These are phyloP conservation scores for Deroptyus accipitrinus DNA, from an alignment of 2,113 vertebrate species.

Conservation along the genomic window DNA sequence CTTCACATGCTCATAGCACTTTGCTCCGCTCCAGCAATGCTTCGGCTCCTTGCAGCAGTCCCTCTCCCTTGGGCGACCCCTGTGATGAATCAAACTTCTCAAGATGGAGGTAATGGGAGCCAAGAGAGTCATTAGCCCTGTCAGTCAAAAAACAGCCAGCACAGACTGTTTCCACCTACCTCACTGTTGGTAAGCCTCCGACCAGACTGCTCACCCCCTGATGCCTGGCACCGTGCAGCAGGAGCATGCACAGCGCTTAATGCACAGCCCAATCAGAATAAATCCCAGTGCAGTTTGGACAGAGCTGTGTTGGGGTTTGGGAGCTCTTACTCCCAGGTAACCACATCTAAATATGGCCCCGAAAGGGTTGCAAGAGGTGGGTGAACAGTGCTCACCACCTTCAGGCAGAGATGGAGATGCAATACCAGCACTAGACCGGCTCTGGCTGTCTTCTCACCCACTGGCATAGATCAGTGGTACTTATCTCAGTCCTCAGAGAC, in stretches of 20 bases:
- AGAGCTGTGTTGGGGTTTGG: too few species aligned
- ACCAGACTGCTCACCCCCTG: neutral
- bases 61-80: neutral
- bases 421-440: fast-evolving
- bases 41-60: neutral
- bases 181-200: neutral
- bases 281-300: neutral
- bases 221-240: neutral
- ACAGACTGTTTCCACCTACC: neutral
- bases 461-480: neutral
- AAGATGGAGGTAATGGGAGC: neutral
- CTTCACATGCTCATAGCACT: neutral
- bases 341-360: neutral
- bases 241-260: fast-evolving
- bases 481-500: fast-evolving
- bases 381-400: neutral
- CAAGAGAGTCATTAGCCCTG: neutral
- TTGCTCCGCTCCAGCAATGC: fast-evolving
- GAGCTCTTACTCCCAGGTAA: neutral
- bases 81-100: neutral
- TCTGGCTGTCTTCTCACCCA: neutral
- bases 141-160: neutral
- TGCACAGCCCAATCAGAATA: neutral
- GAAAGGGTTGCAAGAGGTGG: fast-evolving
- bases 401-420: neutral